Percentiles rank a stretch among this genome's conserved stretches.
Conservation (phyloP, 2,888 invertebrate genomes). For the Drosophila imparisetae region DNA sequence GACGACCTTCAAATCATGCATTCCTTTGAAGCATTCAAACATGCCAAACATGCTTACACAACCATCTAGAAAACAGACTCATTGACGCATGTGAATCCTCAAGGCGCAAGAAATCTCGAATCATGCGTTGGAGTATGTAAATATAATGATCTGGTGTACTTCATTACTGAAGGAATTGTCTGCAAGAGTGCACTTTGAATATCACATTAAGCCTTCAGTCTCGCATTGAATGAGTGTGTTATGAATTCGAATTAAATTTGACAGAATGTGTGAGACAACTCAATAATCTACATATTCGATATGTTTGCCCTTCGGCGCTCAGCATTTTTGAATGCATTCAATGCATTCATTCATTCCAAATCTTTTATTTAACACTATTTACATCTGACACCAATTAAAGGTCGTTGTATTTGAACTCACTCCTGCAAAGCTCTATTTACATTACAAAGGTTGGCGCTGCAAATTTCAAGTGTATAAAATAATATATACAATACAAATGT, state of each 20-base stretch:
- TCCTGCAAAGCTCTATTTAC: background rate
- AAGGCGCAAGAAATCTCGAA: slow-evolving; percentile 26
- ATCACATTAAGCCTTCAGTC: background rate
- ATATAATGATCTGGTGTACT: slow-evolving; percentile 53
- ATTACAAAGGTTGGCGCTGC: slow-evolving; percentile 25
- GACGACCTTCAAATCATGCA: background rate
- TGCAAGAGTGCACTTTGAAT: background rate
- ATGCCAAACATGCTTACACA: background rate
- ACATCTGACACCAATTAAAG: background rate
- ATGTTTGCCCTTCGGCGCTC: background rate
- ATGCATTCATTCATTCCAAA: background rate
- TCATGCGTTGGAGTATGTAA: slow-evolving; percentile 37
- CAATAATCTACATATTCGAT: background rate
- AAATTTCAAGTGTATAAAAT: background rate
- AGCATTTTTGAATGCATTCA: background rate
- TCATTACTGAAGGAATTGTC: background rate
- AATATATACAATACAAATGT: slow-evolving; percentile 3
- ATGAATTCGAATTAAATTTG: background rate
- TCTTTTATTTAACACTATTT: background rate
- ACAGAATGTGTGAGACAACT: background rate
- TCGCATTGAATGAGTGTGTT: background rate
- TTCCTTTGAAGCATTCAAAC: background rate
- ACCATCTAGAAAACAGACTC: background rate
- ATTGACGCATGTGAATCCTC: slow-evolving; percentile 20
- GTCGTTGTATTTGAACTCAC: background rate